Evolutionary conservation across 2,888 invertebrate genomes (phyloP), one percentile per base, ranked within the genome.

Genomic region (Euzetes globulus): DNA sequence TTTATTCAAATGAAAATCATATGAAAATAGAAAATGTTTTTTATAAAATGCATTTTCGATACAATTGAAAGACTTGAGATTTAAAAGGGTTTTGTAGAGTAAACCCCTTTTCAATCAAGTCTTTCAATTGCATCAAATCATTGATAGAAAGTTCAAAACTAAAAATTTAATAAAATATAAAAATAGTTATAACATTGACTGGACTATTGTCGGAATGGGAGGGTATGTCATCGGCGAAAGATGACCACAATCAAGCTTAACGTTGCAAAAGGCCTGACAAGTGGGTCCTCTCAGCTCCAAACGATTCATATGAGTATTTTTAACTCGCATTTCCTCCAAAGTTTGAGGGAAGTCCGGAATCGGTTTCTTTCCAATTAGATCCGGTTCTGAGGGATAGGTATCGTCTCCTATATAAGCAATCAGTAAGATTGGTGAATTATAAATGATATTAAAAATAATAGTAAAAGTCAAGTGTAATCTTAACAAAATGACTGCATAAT

Each of bases 351-450:
- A 76, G 25, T 77, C 75, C 19, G 78, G 74, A 3, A 73, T 72
- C 25, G 76, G 77, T 47, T 76, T 76, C 22, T 78, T 77, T 3
- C 81, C 81, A 19, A 79, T 78, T 72, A 79, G 72, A 77, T 82
- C 81, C 41, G 81, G 81, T 1, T 79, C 78, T 27, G 78, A 77
- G 29, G 82, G 82, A 76, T 82, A 83, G 27, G 81, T 75, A 52
- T 81, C 81, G 79, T 83, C 83, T 27, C 82, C 82, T 82, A 72
- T 15, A 47, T n/a, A 41, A 9, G 41, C 6, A 13, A 41, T 41
- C 41, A n/a, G n/a, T n/a, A n/a, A n/a, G n/a, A n/a, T n/a, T n/a
- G n/a, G n/a, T n/a, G n/a, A n/a, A n/a, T n/a, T n/a, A n/a, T n/a
- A n/a, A n/a, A n/a, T n/a, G n/a, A n/a, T n/a, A n/a, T n/a, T n/a